A percentile compares a stretch with the other conserved stretches of the same genome.
phyloP scores from a whole-genome alignment of 2,113 vertebrate species.

The Cebus imitator region DNA sequence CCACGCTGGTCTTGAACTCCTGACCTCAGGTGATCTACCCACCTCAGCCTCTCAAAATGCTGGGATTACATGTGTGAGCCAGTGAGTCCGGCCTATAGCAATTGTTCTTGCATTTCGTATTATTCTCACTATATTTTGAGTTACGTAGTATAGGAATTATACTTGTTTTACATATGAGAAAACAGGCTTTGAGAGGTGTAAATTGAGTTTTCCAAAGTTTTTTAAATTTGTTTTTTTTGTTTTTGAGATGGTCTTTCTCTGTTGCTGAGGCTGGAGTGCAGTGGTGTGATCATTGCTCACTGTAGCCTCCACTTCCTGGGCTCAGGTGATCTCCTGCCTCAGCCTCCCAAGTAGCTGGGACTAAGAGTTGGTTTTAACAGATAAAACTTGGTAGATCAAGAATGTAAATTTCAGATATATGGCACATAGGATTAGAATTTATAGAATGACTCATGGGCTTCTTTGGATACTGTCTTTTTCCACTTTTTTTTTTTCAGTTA shows the following conservation, averaged over 20 bases:
- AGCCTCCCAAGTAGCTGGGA: too few relatives aligned
- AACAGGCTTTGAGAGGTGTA: background rate
- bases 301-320: too few relatives aligned
- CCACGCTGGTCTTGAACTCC: too few relatives aligned
- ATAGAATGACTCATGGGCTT: background rate
- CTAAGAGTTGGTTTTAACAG: too few relatives aligned
- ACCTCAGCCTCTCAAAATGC: too few relatives aligned
- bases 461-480: background rate
- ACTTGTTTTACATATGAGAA: constrained; percentile 1
- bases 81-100: background rate
- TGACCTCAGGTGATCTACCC: too few relatives aligned
- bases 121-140: background rate
- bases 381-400: background rate
- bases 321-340: too few relatives aligned
- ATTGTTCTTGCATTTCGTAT: constrained; percentile 20
- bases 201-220: constrained; percentile 13
- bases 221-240: background rate
- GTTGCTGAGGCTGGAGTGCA: too few relatives aligned
- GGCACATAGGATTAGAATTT: background rate
- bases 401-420: background rate
- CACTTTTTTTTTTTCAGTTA: background rate
- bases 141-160: background rate
- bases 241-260: too few relatives aligned
- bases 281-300: too few relatives aligned
- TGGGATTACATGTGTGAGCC: too few relatives aligned